Evolutionary conservation across 2,797 vertebrate species (phyloP), one percentile per base, ranked within the genome.

Genomic region (Malurus splendens): DNA sequence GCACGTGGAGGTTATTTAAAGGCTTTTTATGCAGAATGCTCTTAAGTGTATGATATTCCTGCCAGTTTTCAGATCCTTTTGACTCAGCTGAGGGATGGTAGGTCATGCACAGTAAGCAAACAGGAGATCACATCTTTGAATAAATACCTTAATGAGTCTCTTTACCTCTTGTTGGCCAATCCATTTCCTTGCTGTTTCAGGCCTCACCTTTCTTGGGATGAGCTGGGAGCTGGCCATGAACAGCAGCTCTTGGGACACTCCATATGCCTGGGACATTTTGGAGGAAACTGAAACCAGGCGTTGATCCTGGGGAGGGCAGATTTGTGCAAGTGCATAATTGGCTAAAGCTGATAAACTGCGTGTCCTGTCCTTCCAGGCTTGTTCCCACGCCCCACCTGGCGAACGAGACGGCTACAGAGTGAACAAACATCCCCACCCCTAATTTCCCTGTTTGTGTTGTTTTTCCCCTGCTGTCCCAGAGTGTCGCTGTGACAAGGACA

Each of bases 401-500:
- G 55, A 80, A 36, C 2, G 27, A 27, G 54, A 6, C 5, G 24
- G 73, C 71, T 78, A 7, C 64, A 30, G 45, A 28, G 50, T 9
- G 60, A 74, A 27, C 50, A 18, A 42, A 57, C 15, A 22, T 27
- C 2, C 48, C 25, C 9, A 1, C 33, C 33, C 18, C 84, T 92
- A 0, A 72, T 51, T 8, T 62, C 52, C n/a, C 33, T 24, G 16
- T 42, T 3, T 30, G 19, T 52, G 67, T 6, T 38, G 8, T 19
- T 10, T 48, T 24, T 59, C 8, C 44, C 44, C 33, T 20, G 66
- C 55, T 80, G 55, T 64, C 81, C n/a, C 94, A 99, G 99, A 98
- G 61, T 98, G 98, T 93, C 98, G 99, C 89, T 99, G 99, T 93
- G 98, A 99, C 84, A 99, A 99, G 94, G 98, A 99, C 84, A 98